Base-by-base conservation (phyloP, 2,888 invertebrate genomes). In the Harpalus rufipes region DNA sequence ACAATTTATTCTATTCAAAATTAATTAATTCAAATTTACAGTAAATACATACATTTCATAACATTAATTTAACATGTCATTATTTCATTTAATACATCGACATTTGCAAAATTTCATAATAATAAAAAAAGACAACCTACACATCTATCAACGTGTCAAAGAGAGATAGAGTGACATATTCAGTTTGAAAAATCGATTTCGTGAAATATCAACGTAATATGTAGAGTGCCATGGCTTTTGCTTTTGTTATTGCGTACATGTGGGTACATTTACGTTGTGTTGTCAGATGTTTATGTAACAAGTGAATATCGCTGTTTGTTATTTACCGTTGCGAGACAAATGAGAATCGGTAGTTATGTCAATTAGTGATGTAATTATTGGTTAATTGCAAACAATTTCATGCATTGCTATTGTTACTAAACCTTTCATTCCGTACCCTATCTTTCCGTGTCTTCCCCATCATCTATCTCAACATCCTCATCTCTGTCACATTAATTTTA, bases 281-380 rank as follows among this genome's bases (percentile, higher is more conserved):
- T 18, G 68, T 32, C 25, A n/a, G 68, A 14, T 74, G 44, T 74
- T 41, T 74, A 41, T 21, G 25, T 63, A 63, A 63, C 63, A 63
- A 63, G 63, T 63, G 18, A 63, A 10, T 25, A 63, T 18, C 18
- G 63, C 18, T 44, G 72, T 74, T 41, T 74, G 72, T 74, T 74
- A 74, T 74, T 74, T 74, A 74, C 72, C 72, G 72, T 74, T 74
- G 72, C 72, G 72, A 74, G 72, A 74, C 72, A 74, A 74, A 74
- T 74, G 41, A 74, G 72, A 74, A 74, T 74, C 18, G 72, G 18
- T 74, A 74, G 72, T 74, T 74, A 18, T 74, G 44, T 74, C 72
- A 74, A 51, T 44, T 74, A 74, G 16, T 74, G 72, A 74, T 44
- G 72, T 18, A 74, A 74, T 74, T 74, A 74, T 74, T 74, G 72